Evolutionary conservation across 2,888 invertebrate genomes (phyloP).

Genomic region (Amblyteles armatorius): DNA sequence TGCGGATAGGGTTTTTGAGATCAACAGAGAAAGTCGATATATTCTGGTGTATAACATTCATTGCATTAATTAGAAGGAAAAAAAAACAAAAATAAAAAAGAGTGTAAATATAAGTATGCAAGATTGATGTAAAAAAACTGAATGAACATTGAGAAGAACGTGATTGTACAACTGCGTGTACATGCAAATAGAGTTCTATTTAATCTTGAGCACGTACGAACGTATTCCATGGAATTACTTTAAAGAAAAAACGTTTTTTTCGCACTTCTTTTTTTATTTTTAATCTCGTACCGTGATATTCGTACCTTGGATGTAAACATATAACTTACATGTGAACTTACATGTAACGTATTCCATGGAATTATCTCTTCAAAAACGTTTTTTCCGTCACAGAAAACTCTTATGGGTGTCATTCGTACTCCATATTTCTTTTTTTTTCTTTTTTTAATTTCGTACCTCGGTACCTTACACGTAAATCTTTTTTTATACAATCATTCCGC

Average conservation of each 20-base stretch:
- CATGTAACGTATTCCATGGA: conserved; percentile 28
- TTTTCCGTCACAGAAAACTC: conserved; percentile 5
- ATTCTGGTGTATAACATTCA: conserved; percentile 53
- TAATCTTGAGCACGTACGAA: conserved; percentile 54
- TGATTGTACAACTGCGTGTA: conserved; percentile 38
- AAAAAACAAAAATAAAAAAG: conserved; percentile 23
- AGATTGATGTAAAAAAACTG: conserved; percentile 43
- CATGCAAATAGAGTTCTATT: conserved; percentile 39
- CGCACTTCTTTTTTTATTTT: conserved; percentile 31
- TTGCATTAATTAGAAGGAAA: conserved; percentile 40
- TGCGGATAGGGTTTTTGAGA: conserved; percentile 41
- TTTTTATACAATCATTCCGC: conserved; percentile 59
- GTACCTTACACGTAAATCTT: conserved; percentile 41
- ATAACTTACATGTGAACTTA: not conserved
- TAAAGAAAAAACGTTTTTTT: conserved; percentile 19
- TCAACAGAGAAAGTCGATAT: conserved; percentile 35
- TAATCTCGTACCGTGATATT: conserved; percentile 41
- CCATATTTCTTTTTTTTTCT: conserved; percentile 2
- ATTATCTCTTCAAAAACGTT: conserved; percentile 7
- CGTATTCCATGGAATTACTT: conserved; percentile 33
- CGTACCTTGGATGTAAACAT: conserved; percentile 3
- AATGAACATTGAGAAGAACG: conserved; percentile 42
- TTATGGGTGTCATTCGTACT: conserved; percentile 19
- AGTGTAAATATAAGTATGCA: conserved; percentile 47
- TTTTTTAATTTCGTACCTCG: not conserved